Base-by-base conservation (phyloP, 2,113 vertebrate species). In the Pterocles burchelli region DNA sequence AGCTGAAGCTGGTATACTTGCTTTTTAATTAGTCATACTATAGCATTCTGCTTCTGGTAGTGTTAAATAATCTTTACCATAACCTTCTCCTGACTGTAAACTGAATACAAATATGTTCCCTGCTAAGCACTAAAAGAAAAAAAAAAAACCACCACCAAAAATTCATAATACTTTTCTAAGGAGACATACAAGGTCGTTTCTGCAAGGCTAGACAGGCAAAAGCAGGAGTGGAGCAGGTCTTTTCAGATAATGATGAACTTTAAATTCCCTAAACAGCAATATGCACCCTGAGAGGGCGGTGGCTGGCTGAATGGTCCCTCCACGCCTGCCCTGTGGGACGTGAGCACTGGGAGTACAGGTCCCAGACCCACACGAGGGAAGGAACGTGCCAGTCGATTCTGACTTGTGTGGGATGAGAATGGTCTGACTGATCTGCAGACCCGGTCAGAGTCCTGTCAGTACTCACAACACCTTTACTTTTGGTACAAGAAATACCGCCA, bases 31-130 rank as follows among this genome's bases (percentile, higher is more conserved):
- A 91, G 38, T 71, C 41, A 34, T 45, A 90, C 13, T 71, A 54
- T 13, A 81, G 9, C 18, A 61, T 84, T 83, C 45, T 78, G 38
- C 79, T 92, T 80, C 65, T 80, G 48, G 13, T 71, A 63, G 21
- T 17, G 7, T 84, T 67, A 78, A 96, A 94, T 86, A 95, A 94
- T 81, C 63, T 90, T 94, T 76, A 78, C 19, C 72, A 86, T 67
- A 83, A 65, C 57, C 84, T 72, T 14, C 57, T 72, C 55, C 43
- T 78, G 55, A 52, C 61, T 81, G 46, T 48, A 88, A 92, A 57
- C 17, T 31, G 74, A 88, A 85, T 73, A 80, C 51, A 92, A 96
- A 59, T 77, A 55, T n/a, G 12, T 76, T 80, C 46, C 71, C 43
- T 74, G 34, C 46, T 70, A 95, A 55, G 74, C 66, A 85, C 54